Percentiles rank a stretch among this genome's conserved stretches.
phyloP scores from a whole-genome alignment of 1,140 invertebrate species.

The Andricus grossulariae region DNA sequence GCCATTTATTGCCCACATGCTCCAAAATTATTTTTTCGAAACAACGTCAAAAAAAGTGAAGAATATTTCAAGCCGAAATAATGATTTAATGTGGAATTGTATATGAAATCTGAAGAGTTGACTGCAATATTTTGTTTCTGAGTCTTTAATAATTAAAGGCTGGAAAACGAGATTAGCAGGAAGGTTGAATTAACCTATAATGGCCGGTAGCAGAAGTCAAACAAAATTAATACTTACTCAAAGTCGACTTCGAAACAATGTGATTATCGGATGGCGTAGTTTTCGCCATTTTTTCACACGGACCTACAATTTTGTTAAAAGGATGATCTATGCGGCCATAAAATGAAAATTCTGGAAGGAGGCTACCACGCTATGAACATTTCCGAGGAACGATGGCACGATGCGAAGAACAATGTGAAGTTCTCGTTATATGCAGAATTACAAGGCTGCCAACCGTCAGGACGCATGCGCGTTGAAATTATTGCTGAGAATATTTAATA shows the following conservation, averaged over 20 bases:
- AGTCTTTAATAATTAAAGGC: neutral
- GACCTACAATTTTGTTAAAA: neutral
- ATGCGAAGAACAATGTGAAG: neutral
- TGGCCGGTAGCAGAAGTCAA: slow-evolving; percentile 34
- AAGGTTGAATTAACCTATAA: slow-evolving; percentile 44
- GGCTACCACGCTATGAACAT: slow-evolving; percentile 36
- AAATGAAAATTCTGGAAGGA: neutral
- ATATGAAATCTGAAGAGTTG: neutral
- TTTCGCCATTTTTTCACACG: slow-evolving; percentile 45
- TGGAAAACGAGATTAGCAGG: neutral
- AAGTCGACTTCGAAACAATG: slow-evolving; percentile 38
- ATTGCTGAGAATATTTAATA: too few species aligned
- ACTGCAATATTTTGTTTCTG: neutral
- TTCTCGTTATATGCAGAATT: too few species aligned
- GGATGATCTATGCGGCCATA: slow-evolving; percentile 21
- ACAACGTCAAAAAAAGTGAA: too few species aligned
- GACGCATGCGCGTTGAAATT: too few species aligned
- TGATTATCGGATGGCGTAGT: slow-evolving; percentile 38
- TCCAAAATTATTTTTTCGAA: too few species aligned
- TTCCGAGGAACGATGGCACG: neutral
- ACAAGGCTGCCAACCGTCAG: too few species aligned
- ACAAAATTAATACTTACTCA: slow-evolving; percentile 42
- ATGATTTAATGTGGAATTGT: neutral
- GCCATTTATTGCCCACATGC: too few species aligned
- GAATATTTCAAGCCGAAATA: too few species aligned